Evolutionary conservation across 1,140 invertebrate species (phyloP).

Genomic region (Asobara japonica): DNA sequence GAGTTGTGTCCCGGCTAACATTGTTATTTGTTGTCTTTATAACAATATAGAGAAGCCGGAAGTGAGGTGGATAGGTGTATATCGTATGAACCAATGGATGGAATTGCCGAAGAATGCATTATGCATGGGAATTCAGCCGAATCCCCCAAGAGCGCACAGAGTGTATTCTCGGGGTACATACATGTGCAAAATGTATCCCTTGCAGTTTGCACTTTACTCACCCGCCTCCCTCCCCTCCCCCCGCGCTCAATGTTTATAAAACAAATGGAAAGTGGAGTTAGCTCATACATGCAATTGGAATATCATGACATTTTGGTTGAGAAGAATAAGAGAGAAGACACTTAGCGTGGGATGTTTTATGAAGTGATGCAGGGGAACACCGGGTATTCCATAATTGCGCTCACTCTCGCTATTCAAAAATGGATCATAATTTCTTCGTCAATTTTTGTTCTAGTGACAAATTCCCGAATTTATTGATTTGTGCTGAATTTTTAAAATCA

Average conservation of each 20-base stretch:
- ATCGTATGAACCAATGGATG: neutral
- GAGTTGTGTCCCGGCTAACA: slow-evolving; percentile 5
- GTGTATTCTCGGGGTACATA: neutral
- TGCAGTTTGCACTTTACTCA: neutral
- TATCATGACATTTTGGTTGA: neutral
- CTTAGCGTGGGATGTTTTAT: too few species aligned
- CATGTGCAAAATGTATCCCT: neutral
- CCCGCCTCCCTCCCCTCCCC: too few species aligned
- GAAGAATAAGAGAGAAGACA: neutral
- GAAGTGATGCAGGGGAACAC: too few species aligned
- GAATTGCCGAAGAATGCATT: neutral
- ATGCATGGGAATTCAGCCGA: slow-evolving; percentile 4
- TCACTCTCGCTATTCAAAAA: too few species aligned
- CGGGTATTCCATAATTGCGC: too few species aligned
- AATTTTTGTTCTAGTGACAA: too few species aligned
- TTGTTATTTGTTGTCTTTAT: slow-evolving; percentile 26
- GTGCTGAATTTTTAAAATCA: too few species aligned
- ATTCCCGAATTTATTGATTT: too few species aligned
- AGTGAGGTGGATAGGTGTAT: neutral
- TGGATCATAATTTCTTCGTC: too few species aligned
- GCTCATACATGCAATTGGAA: neutral
- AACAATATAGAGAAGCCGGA: neutral
- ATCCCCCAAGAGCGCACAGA: neutral
- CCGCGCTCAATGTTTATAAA: slow-evolving; percentile 4
- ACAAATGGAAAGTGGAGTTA: slow-evolving; percentile 9